Evolutionary conservation across 2,113 vertebrate genomes (phyloP), one percentile per base, ranked within the genome.

Genomic region (Austrofundulus limnaeus): DNA sequence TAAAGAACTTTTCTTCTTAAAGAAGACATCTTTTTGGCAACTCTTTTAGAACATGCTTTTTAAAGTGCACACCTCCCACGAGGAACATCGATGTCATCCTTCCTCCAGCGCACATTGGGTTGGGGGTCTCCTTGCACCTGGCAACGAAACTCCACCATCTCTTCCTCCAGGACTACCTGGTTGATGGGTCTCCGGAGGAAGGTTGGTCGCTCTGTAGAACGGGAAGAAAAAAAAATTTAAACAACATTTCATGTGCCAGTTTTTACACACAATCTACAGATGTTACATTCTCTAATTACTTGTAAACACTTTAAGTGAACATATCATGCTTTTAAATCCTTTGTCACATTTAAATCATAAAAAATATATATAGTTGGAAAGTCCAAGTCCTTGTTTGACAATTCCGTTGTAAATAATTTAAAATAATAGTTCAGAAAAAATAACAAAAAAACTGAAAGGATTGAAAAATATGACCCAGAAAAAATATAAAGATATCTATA

Each of bases 131-230:
- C 97, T 80, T 98, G 96, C 63, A 96, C 95, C 84, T 98, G 95
- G 90, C 97, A 99, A 37, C 95, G 94, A 70, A 99, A 98, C 88
- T 99, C 97, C 79, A 98, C 94, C 0, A 84, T 85, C 81, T 98
- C 96, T 54, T 98, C 96, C 71, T 98, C 97, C 86, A 99, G 89
- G 58, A 98, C 93, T 88, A 98, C 96, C 88, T 98, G 97, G 92
- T 99, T 99, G 84, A 98, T 98, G 23, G 97, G 97, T 77, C 96
- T 90, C 72, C 94, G 93, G 81, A 96, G 92, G 90, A 98, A 98
- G 16, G 95, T 95, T 46, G 97, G 97, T 61, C 97, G 93, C 85
- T 99, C 97, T 98, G 90, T 59, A 78, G 78, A 74, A 57, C 49
- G 38, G 12, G 17, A 8, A 70, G 61, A 53, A 11, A 39, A 7